A percentile compares a stretch with the other conserved stretches of the same genome.
Evolutionary conservation across 2,797 vertebrate species (phyloP).

Genomic region (Rhynchonycteris naso): DNA sequence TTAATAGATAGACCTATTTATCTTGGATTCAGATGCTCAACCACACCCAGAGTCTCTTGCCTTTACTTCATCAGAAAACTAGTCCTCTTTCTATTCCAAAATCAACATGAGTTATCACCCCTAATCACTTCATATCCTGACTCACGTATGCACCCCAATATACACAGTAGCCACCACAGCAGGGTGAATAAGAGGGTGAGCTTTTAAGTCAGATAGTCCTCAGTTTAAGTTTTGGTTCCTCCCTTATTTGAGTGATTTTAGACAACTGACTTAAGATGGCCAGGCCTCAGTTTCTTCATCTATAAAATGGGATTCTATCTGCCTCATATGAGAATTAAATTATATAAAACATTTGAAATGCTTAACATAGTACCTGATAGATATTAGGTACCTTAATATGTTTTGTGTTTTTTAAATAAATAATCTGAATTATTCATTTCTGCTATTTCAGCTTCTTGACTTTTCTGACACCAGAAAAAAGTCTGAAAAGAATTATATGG

Average conservation of each 20-base stretch:
- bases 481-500: neutral
- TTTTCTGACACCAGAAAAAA: conserved; percentile 41
- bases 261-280: neutral
- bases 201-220: neutral
- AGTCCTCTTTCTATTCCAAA: conserved; percentile 49
- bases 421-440: conserved; percentile 23
- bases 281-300: neutral
- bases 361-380: neutral
- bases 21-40: conserved; percentile 55
- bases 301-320: conserved; percentile 34
- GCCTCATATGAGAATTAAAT: neutral
- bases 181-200: neutral
- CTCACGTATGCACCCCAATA: neutral
- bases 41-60: conserved; percentile 68
- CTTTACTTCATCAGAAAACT: conserved; percentile 71
- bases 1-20: conserved; percentile 61
- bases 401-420: neutral
- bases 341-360: neutral
- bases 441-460: neutral
- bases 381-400: neutral
- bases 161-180: neutral
- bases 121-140: conserved; percentile 17
- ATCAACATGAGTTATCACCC: conserved; percentile 50
- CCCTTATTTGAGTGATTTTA: neutral
- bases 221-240: neutral